Evolutionary conservation across 2,797 vertebrate species (phyloP), one percentile per base, ranked within the genome.

Genomic region (Benthosema pterotum): DNA sequence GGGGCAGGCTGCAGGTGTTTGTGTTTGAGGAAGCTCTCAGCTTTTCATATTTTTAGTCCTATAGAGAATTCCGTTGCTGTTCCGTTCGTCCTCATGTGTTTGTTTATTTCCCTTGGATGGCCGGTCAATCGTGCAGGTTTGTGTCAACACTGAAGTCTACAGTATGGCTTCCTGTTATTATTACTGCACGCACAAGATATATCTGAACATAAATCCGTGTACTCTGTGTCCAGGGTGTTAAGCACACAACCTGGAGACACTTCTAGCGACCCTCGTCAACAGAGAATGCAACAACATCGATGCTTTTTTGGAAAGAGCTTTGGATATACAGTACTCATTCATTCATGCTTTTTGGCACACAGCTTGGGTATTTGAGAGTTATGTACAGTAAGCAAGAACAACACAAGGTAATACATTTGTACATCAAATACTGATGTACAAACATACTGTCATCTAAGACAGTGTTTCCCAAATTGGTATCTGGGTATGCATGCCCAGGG

Each of bases 101-200:
- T 89, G 83, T 90, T 91, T 92, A 88, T 92, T 92, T 91, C 88
- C 83, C 83, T 84, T 69, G 63, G 70, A 71, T 18, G 56, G 78
- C 87, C 87, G 86, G 75, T 88, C 85, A 77, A 60, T 38, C 58
- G 47, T 59, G 69, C 74, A 89, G 83, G 85, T 89, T 91, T 86
- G 83, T 78, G 86, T 89, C 87, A 93, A 90, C 85, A 82, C 42
- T 22, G 74, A 85, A 80, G 67, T 60, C 67, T 16, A 17, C 48
- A 48, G 65, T 66, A 38, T 38, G 52, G 79, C 81, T 91, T 93
- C 91, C 91, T 92, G 91, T 92, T 92, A 91, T 90, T 89, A 82
- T 86, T 65, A 78, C 81, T 80, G 75, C 82, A 80, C 75, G 80
- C 67, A 64, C 63, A 72, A 48, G 22, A 81, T 47, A 49, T 25